Conservation (phyloP, 2,113 vertebrate species). For the Lates calcarifer region DNA sequence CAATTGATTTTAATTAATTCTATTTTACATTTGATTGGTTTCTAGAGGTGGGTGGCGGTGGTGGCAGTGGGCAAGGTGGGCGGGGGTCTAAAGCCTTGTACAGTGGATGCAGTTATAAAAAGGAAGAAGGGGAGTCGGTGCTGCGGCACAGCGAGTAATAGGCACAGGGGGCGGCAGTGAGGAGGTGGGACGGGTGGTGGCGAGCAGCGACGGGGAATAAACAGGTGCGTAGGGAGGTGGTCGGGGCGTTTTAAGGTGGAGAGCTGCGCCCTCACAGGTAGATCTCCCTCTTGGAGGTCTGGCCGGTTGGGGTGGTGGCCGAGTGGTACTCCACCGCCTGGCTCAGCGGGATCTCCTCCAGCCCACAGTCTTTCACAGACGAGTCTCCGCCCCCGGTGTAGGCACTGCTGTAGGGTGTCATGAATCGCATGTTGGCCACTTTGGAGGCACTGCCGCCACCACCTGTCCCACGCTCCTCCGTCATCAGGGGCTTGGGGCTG, state of each 20-base stretch:
- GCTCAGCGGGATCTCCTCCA: slow-evolving; percentile 97
- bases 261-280: slow-evolving; percentile 92
- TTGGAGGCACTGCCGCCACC: slow-evolving; percentile 85
- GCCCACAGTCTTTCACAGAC: slow-evolving; percentile 93
- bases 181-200: slow-evolving; percentile 32
- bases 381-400: slow-evolving; percentile 93
- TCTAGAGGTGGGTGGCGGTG: slow-evolving; percentile 12
- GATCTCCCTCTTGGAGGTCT: slow-evolving; percentile 97
- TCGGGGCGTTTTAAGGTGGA: slow-evolving; percentile 32
- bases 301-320: slow-evolving; percentile 91
- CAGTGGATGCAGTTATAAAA: slow-evolving; percentile 72
- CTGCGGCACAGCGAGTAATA: slow-evolving; percentile 66
- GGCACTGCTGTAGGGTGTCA: slow-evolving; percentile 98
- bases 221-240: neutral
- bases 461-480: slow-evolving; percentile 89
- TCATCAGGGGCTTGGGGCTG: slow-evolving; percentile 90
- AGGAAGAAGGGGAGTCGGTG: slow-evolving; percentile 51
- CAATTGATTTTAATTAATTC: slow-evolving; percentile 57
- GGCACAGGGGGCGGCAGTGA: slow-evolving; percentile 77
- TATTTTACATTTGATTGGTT: slow-evolving; percentile 75
- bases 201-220: slow-evolving; percentile 37
- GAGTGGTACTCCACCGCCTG: slow-evolving; percentile 95
- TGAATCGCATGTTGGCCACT: slow-evolving; percentile 96
- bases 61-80: slow-evolving; percentile 43
- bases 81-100: slow-evolving; percentile 71